A percentile compares a stretch with the other conserved stretches of the same genome.
Evolutionary conservation across 2,797 vertebrate species (phyloP).

Genomic region (Pitangus sulphuratus): DNA sequence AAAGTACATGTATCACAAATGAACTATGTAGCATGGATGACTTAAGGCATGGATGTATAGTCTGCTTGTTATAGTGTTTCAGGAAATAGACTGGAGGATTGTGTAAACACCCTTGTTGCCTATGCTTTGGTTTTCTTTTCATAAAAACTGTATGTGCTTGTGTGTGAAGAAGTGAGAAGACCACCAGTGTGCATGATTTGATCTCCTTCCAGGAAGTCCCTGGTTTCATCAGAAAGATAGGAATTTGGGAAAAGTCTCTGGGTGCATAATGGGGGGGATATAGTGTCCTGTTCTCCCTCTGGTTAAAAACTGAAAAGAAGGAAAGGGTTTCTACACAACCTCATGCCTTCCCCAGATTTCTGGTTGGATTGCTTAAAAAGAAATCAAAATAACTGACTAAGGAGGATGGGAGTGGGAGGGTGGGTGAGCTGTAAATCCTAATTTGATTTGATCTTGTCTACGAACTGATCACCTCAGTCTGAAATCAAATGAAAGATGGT

Average conservation of each 20-base stretch:
- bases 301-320: not conserved
- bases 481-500: not conserved
- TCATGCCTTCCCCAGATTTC: not conserved
- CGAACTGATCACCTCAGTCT: not conserved
- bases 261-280: not conserved
- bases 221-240: not conserved
- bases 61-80: not conserved
- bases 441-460: not conserved
- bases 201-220: not conserved
- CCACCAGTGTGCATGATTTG: not conserved
- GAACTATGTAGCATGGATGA: not conserved
- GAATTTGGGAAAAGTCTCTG: not conserved
- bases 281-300: not conserved
- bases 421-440: not conserved
- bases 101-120: not conserved
- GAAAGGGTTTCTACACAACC: not conserved
- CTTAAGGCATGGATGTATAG: not conserved
- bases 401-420: not conserved
- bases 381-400: not conserved
- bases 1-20: not conserved
- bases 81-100: not conserved
- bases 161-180: not conserved
- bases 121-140: rapidly evolving
- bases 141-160: not conserved
- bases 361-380: not conserved